A percentile compares a stretch with the other conserved stretches of the same genome.
Conservation (phyloP, 2,113 vertebrate genomes). For the Progne subis region DNA sequence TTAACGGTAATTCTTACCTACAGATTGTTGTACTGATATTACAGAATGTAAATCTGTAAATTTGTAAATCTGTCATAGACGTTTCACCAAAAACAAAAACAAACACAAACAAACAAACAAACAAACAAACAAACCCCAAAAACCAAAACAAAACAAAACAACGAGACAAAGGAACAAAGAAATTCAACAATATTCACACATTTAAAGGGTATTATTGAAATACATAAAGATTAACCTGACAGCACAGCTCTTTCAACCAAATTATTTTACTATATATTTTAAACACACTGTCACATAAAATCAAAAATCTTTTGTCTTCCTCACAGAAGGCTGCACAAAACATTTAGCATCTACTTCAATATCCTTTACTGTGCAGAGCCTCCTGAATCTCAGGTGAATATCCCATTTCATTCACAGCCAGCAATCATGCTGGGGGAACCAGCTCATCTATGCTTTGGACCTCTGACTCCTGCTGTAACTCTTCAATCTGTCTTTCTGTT, state of each 20-base stretch:
- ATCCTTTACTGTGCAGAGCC: neutral
- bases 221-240: neutral
- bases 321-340: neutral
- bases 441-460: neutral
- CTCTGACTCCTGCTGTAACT: constrained; percentile 18
- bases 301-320: neutral
- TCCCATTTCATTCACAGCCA: neutral
- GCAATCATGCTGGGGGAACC: neutral
- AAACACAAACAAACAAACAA: neutral
- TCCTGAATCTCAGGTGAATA: neutral
- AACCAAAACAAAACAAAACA: too few species aligned
- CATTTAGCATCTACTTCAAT: neutral
- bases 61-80: neutral
- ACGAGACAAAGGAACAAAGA: neutral
- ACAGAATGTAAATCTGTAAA: neutral
- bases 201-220: neutral
- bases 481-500: constrained; percentile 16
- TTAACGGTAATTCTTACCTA: neutral
- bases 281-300: neutral
- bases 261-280: neutral
- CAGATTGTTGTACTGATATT: neutral
- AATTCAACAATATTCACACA: neutral
- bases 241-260: neutral
- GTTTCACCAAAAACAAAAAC: neutral
- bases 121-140: too few species aligned